A percentile compares a stretch with the other conserved stretches of the same genome.
Conservation (phyloP, 1,140 invertebrate genomes). For the Musca domestica region DNA sequence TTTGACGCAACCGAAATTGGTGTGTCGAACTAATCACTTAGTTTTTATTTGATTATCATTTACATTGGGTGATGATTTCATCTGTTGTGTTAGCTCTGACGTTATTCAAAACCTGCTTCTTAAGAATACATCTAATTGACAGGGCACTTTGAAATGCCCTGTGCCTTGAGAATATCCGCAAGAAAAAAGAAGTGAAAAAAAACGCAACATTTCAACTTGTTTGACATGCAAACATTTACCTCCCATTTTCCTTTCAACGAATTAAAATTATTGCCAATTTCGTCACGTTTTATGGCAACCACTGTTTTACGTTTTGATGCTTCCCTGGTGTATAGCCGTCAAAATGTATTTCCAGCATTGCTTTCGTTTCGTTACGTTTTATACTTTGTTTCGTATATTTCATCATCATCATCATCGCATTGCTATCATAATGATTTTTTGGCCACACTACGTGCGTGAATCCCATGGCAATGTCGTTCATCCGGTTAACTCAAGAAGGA, state of each 20-base stretch:
- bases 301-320: conserved; percentile 23
- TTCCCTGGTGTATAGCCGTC: conserved; percentile 14
- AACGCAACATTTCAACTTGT: too few relatives aligned
- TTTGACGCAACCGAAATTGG: too few relatives aligned
- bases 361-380: not conserved
- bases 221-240: not conserved
- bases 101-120: too few relatives aligned
- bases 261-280: conserved; percentile 20
- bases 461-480: not conserved
- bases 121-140: too few relatives aligned
- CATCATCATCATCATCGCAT: conserved; percentile 13
- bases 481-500: not conserved
- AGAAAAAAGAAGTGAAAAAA: too few relatives aligned
- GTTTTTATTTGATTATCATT: too few relatives aligned
- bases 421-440: conserved; percentile 22
- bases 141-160: too few relatives aligned
- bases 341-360: not conserved
- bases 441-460: conserved; percentile 22
- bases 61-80: too few relatives aligned
- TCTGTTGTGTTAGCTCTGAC: too few relatives aligned
- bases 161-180: too few relatives aligned
- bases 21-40: too few relatives aligned
- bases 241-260: not conserved
- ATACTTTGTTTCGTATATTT: not conserved
- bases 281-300: conserved; percentile 24